Evolutionary conservation across 2,113 vertebrate species (phyloP).

Genomic region (Rhinichthys klamathensis): DNA sequence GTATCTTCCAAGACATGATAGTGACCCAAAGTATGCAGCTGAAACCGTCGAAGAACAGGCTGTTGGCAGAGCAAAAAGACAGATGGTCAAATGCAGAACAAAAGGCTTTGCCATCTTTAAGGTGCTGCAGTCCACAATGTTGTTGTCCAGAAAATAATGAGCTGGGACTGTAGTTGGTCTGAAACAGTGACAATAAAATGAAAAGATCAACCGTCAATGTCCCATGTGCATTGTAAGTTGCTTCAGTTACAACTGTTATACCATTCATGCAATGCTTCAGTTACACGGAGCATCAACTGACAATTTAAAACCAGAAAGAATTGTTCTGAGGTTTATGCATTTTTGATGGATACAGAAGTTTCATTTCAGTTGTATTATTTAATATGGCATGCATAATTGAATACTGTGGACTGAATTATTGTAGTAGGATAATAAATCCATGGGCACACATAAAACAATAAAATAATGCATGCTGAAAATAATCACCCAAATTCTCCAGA

Average conservation of each 20-base stretch:
- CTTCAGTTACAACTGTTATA: not conserved
- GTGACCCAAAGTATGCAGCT: not conserved
- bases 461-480: not conserved
- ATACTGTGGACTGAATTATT: not conserved
- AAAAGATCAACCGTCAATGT: not conserved
- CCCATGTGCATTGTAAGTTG: not conserved
- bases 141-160: not conserved
- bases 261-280: not conserved
- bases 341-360: not conserved
- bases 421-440: not conserved
- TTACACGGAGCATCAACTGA: not conserved
- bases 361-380: not conserved
- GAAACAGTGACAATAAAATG: not conserved
- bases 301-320: not conserved
- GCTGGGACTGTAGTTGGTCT: not conserved
- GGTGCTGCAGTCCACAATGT: not conserved
- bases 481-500: not conserved
- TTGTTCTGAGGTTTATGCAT: slow-evolving; percentile 19
- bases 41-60: not conserved
- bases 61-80: not conserved
- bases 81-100: not conserved
- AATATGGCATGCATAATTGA: not conserved
- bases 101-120: not conserved
- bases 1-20: not conserved
- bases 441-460: not conserved